Percentiles rank a stretch among this genome's conserved stretches.
Conservation (phyloP, 2,888 invertebrate genomes). For the Metacarcinus magister region DNA sequence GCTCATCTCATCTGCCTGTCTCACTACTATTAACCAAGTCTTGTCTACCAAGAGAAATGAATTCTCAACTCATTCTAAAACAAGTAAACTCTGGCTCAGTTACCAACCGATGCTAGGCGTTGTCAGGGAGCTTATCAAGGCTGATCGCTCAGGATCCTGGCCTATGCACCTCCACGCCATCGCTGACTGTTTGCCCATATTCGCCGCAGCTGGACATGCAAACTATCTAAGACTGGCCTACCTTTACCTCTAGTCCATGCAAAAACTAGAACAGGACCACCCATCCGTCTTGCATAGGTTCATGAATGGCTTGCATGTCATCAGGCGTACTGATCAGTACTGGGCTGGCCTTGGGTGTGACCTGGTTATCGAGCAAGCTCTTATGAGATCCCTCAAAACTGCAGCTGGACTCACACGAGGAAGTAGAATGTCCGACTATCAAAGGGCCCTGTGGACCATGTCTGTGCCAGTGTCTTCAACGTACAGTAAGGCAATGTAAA, state of each 20-base stretch:
- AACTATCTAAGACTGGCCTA: conserved; percentile 60
- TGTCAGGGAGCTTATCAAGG: conserved; percentile 52
- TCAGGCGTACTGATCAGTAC: conserved; percentile 54
- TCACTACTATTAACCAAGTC: conserved; percentile 4
- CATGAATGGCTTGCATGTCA: conserved; percentile 63
- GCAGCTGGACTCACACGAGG: no score
- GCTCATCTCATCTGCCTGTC: conserved; percentile 50
- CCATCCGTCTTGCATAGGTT: conserved; percentile 58
- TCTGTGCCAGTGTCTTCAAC: conserved; percentile 52
- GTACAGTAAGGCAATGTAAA: conserved; percentile 54
- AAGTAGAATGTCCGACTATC: conserved; percentile 5
- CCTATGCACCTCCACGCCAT: conserved; percentile 53
- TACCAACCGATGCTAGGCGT: conserved; percentile 57
- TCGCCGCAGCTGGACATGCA: conserved; percentile 68
- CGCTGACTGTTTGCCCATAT: conserved; percentile 75
- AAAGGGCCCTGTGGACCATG: conserved; percentile 36
- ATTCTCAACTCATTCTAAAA: conserved; percentile 52
- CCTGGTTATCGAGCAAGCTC: conserved; percentile 68
- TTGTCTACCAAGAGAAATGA: neutral
- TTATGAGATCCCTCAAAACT: no score
- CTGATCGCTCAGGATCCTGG: conserved; percentile 59
- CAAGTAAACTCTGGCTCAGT: conserved; percentile 61
- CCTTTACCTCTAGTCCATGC: conserved; percentile 61
- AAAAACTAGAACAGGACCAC: neutral
- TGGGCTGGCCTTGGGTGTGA: conserved; percentile 69